Evolutionary conservation across 2,113 vertebrate genomes (phyloP), one percentile per base, ranked within the genome.

Genomic region (Pelmatolapia mariae): DNA sequence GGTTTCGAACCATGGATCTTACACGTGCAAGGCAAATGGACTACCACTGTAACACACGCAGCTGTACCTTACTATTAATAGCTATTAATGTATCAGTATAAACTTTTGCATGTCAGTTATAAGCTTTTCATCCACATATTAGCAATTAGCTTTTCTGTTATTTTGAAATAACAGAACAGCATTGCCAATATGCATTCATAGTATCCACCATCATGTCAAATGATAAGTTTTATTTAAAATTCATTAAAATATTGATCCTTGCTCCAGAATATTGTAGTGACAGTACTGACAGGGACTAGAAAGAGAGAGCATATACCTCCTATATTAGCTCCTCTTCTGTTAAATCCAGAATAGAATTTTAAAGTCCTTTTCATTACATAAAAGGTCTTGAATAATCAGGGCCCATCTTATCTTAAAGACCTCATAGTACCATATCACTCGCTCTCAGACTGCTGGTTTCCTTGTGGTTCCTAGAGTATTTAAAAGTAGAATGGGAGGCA

Each of bases 311-410:
- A 38, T 13, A 38, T 66, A n/a, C 38, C 31, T 66, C 31, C 3
- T 13, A 38, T 38, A 38, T 66, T 38, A 38, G 61, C 61, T 66
- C 33, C 19, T 66, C 61, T 66, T 66, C 61, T 66, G 61, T 66
- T 66, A n/a, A 38, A 66, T 66, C 18, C 61, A 66, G 31, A 66
- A 66, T 38, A 3, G 2, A 66, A 38, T 66, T 66, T 66, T 66
- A 38, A 66, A 66, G 9, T 66, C 61, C 61, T 66, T 66, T 18
- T 12, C 10, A 36, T 66, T 66, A n/a, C 31, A 66, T 66, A 8
- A 36, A 66, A 66, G 0, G 33, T 13, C 19, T n/a, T 38, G 33
- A 66, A 38, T 66, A 66, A 66, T 38, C 61, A 66, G 18, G 61
- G 18, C 10, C 61, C 0, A 0, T 66, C 31, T 66, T n/a, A 66